phyloP scores from a whole-genome alignment of 2,113 vertebrate genomes.

The Oncorhynchus tshawytscha region DNA sequence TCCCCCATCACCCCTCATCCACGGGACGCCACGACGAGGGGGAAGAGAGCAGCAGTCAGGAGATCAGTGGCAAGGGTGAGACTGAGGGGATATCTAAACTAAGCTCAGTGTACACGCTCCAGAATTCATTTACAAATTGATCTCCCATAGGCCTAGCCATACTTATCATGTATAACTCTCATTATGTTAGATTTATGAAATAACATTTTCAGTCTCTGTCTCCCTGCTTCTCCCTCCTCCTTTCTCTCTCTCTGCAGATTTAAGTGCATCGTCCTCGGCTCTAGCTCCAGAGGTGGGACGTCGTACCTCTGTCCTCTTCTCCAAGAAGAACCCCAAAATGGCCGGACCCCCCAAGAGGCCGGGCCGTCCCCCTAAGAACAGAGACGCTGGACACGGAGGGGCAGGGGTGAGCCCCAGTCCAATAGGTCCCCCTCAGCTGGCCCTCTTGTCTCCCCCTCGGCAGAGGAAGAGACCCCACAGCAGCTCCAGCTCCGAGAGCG shows the following conservation, averaged over 20 bases:
- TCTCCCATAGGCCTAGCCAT: too few relatives aligned
- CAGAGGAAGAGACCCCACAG: slow-evolving; percentile 88
- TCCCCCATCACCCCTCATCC: slow-evolving; percentile 72
- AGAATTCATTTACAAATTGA: too few relatives aligned
- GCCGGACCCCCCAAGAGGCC: slow-evolving; percentile 92
- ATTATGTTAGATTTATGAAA: neutral
- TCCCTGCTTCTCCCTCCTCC: slow-evolving; percentile 11
- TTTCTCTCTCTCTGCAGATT: slow-evolving; percentile 70
- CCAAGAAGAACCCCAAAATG: slow-evolving; percentile 96
- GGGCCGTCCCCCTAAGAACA: slow-evolving; percentile 94
- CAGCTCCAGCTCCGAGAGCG: slow-evolving; percentile 93
- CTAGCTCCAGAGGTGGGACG: slow-evolving; percentile 93
- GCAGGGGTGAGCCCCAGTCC: slow-evolving; percentile 84
- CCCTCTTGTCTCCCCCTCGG: slow-evolving; percentile 78
- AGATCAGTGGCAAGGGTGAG: slow-evolving; percentile 81
- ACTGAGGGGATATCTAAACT: neutral
- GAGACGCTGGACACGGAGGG: slow-evolving; percentile 80
- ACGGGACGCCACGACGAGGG: slow-evolving; percentile 85
- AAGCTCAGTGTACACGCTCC: too few relatives aligned
- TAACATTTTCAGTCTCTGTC: neutral
- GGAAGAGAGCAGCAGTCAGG: slow-evolving; percentile 98
- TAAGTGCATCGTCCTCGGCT: slow-evolving; percentile 85
- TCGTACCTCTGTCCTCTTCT: slow-evolving; percentile 96
- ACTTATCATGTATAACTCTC: too few relatives aligned
- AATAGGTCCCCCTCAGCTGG: slow-evolving; percentile 91